Evolutionary conservation across 2,113 vertebrate genomes (phyloP).

Genomic region (Podilymbus podiceps): DNA sequence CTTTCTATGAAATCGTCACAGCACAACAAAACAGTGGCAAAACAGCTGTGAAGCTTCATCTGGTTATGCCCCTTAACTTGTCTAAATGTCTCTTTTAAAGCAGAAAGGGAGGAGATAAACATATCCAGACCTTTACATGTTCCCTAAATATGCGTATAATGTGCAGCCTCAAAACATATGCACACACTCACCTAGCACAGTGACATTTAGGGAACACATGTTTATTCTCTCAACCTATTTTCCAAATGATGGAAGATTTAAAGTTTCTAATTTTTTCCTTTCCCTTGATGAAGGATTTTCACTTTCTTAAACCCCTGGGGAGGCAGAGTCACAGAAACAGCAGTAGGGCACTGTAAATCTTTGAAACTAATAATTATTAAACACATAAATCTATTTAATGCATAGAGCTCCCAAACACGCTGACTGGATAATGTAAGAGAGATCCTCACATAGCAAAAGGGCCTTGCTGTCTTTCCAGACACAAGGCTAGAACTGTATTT

Average conservation of each 20-base stretch:
- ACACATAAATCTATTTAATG: slow-evolving; percentile 55
- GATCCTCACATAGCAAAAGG: not conserved
- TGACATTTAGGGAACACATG: not conserved
- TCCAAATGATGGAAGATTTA: slow-evolving; percentile 41
- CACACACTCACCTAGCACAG: not conserved
- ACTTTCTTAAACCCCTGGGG: not conserved
- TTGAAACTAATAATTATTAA: slow-evolving; percentile 66
- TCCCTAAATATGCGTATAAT: not conserved
- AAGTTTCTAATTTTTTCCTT: slow-evolving; percentile 43
- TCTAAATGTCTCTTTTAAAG: not conserved
- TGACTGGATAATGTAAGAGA: slow-evolving; percentile 1
- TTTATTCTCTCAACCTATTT: not conserved
- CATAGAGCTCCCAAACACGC: not conserved
- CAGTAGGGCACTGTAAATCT: slow-evolving; percentile 35
- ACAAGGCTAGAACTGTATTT: not conserved
- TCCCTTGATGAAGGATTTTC: slow-evolving; percentile 29
- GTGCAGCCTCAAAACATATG: not conserved
- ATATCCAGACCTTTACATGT: not conserved
- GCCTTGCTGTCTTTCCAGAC: not conserved
- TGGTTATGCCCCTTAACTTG: not conserved
- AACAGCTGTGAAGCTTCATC: not conserved
- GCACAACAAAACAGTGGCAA: not conserved
- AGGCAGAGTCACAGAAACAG: not conserved
- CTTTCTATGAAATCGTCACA: not conserved
- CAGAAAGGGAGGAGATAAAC: not conserved